These are phyloP conservation scores for Abrostola tripartita DNA, from an alignment of 2,888 invertebrate genomes.

Conservation along the genomic window DNA sequence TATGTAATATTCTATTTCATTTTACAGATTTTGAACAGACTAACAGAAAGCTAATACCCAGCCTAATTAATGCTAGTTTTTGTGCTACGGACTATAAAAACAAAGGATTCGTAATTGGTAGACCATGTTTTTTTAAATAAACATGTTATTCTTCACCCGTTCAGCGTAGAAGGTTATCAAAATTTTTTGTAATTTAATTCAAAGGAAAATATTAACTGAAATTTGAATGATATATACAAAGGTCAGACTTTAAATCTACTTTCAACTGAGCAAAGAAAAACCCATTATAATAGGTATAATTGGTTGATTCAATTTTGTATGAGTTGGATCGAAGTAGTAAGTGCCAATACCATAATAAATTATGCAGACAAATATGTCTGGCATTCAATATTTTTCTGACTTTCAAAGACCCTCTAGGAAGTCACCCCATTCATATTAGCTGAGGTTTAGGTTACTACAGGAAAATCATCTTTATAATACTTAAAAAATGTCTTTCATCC, in stretches of 20 bases:
- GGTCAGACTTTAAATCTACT: too few relatives aligned
- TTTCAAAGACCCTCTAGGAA: background rate
- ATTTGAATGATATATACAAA: background rate
- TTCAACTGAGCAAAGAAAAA: too few relatives aligned
- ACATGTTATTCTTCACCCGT: too few relatives aligned
- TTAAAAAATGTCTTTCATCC: conserved; percentile 29
- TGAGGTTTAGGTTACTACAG: conserved; percentile 5
- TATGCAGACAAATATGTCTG: background rate
- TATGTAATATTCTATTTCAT: too few relatives aligned
- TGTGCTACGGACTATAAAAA: background rate
- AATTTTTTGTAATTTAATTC: background rate
- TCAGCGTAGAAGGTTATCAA: background rate
- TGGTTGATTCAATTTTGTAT: too few relatives aligned
- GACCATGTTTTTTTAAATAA: background rate
- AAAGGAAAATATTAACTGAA: background rate
- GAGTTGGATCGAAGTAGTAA: too few relatives aligned
- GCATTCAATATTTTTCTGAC: background rate
- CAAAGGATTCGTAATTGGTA: background rate
- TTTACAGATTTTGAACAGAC: too few relatives aligned
- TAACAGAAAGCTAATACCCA: too few relatives aligned
- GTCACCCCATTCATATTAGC: conserved; percentile 7
- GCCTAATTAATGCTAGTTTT: too few relatives aligned
- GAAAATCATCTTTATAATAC: conserved; percentile 31
- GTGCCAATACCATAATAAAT: too few relatives aligned
- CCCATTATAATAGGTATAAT: too few relatives aligned